These are phyloP conservation scores for Neopelma chrysocephalum DNA, from an alignment of 2,797 vertebrate species.

Conservation along the genomic window DNA sequence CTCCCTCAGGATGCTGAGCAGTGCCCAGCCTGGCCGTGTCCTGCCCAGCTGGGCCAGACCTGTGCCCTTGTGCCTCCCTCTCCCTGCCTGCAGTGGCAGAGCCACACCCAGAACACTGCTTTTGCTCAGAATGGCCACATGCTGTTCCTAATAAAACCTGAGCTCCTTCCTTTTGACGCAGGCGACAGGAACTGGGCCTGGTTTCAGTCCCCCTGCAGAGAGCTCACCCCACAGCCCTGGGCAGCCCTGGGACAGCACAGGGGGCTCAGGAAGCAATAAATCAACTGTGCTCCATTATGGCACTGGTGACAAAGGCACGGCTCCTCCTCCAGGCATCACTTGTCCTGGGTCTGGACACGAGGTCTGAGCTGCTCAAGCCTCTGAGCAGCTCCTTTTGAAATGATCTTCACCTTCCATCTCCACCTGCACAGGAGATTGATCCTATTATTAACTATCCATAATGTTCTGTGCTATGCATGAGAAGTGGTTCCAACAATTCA, in stretches of 20 bases:
- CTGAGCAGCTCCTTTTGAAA: neutral
- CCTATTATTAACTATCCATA: neutral
- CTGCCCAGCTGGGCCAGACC: neutral
- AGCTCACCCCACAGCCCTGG: neutral
- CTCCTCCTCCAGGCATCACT: neutral
- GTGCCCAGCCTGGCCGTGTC: neutral
- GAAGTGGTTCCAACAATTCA: neutral
- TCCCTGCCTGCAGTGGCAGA: fast-evolving
- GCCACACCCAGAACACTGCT: neutral
- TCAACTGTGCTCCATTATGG: slow-evolving; percentile 47
- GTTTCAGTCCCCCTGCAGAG: slow-evolving; percentile 43
- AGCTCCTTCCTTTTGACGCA: neutral
- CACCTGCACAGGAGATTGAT: neutral
- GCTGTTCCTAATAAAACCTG: slow-evolving; percentile 53
- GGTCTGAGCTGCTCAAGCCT: neutral
- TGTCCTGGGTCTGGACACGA: neutral
- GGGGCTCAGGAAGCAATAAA: slow-evolving; percentile 65
- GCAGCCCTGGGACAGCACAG: neutral
- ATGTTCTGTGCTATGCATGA: neutral
- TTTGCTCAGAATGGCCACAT: slow-evolving; percentile 27
- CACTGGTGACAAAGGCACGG: slow-evolving; percentile 46
- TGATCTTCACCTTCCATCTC: neutral
- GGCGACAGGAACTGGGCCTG: slow-evolving; percentile 39
- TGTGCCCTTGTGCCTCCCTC: fast-evolving
- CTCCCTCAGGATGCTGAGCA: neutral